phyloP scores from a whole-genome alignment of 2,113 vertebrate species.

The Platichthys flesus region DNA sequence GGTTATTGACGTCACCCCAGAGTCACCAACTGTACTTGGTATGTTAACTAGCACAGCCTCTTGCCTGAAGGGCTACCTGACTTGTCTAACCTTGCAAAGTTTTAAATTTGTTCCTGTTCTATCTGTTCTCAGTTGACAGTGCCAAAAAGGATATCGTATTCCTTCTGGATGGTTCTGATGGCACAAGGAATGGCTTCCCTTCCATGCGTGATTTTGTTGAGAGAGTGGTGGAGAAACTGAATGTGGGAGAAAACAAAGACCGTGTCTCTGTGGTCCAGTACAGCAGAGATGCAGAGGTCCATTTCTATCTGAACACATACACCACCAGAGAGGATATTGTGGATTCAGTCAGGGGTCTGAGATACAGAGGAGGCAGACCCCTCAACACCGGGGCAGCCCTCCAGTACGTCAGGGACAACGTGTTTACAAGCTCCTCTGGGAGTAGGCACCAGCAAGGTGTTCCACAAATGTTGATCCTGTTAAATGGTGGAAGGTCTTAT shows the following conservation, averaged over 20 bases:
- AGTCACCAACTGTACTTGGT: constrained; percentile 30
- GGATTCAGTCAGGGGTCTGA: constrained; percentile 42
- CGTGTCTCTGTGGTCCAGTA: constrained; percentile 68
- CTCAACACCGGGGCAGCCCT: constrained; percentile 68
- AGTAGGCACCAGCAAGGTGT: constrained; percentile 84
- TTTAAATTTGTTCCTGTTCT: not conserved
- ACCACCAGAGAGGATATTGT: constrained; percentile 36
- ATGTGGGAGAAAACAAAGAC: constrained; percentile 53
- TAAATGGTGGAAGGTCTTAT: constrained; percentile 62
- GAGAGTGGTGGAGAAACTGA: constrained; percentile 56
- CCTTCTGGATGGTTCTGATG: constrained; percentile 88
- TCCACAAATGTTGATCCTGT: constrained; percentile 80
- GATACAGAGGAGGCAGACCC: constrained; percentile 61
- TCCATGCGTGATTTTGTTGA: constrained; percentile 60
- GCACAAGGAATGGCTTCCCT: constrained; percentile 57
- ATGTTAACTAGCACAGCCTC: not conserved
- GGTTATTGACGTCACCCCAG: not conserved
- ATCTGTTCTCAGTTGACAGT: constrained; percentile 30
- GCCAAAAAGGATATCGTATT: constrained; percentile 89
- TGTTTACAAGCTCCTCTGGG: constrained; percentile 84
- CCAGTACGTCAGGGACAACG: constrained; percentile 55
- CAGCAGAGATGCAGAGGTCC: constrained; percentile 58
- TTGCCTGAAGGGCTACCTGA: not conserved
- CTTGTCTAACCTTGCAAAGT: too few species aligned
- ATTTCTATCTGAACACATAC: constrained; percentile 66